Percentiles rank a stretch among this genome's conserved stretches.
Evolutionary conservation across 2,113 vertebrate genomes (phyloP).

Genomic region (Lutjanus erythropterus): DNA sequence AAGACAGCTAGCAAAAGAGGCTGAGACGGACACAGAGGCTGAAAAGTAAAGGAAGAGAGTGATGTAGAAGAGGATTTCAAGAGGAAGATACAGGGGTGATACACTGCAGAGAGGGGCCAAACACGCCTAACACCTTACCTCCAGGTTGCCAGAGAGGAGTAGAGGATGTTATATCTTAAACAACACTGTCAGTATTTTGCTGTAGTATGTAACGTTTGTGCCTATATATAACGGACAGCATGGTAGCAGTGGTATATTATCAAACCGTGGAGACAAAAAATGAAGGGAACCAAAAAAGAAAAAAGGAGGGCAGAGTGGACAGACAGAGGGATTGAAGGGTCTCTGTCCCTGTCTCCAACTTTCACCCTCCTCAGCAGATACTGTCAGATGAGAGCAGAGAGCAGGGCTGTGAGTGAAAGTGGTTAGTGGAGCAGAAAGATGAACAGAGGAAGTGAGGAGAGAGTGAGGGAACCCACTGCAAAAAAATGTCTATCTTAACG

Average conservation of each 20-base stretch:
- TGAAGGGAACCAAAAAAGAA: neutral
- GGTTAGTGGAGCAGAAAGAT: slow-evolving; percentile 69
- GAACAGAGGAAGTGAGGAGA: slow-evolving; percentile 29
- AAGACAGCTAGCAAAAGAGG: neutral
- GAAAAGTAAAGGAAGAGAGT: neutral
- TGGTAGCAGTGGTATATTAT: neutral
- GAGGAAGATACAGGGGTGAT: neutral
- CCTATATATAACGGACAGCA: neutral
- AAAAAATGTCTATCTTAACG: slow-evolving; percentile 45
- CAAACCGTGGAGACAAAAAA: neutral
- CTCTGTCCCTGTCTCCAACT: slow-evolving; percentile 58
- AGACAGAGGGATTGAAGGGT: slow-evolving; percentile 39
- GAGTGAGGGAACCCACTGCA: slow-evolving; percentile 24
- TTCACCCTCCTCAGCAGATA: slow-evolving; percentile 65
- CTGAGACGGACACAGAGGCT: neutral
- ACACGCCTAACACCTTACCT: slow-evolving; percentile 3
- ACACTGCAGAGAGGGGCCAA: neutral
- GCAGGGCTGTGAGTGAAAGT: slow-evolving; percentile 32
- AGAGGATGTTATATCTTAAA: neutral
- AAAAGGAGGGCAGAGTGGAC: slow-evolving; percentile 28
- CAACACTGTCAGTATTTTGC: slow-evolving; percentile 2
- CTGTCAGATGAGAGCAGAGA: slow-evolving; percentile 59
- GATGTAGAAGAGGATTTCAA: neutral
- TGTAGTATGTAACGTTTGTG: neutral
- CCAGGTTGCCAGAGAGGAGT: slow-evolving; percentile 1